Conservation (phyloP, 1,140 invertebrate genomes). For the Apis florea region DNA sequence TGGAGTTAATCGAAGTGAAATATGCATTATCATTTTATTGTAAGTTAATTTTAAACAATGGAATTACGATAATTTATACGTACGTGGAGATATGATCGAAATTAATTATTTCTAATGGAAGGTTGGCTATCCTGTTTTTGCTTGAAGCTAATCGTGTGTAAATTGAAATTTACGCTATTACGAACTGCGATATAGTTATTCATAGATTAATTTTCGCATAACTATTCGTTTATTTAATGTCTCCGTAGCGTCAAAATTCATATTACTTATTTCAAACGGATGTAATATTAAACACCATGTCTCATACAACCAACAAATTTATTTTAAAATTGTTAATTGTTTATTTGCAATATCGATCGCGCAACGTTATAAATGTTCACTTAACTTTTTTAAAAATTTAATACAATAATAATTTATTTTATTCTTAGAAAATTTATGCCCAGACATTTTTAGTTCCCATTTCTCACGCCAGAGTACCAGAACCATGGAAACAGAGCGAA, state of each 20-base stretch:
- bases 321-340: too few species aligned
- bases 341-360: too few species aligned
- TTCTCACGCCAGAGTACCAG: too few species aligned
- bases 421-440: too few species aligned
- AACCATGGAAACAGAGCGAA: too few species aligned
- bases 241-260: background rate
- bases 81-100: background rate
- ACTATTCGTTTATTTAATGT: background rate
- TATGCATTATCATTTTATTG: background rate
- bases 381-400: too few species aligned
- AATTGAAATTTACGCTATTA: background rate
- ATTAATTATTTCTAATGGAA: constrained; percentile 9
- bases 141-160: background rate
- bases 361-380: too few species aligned
- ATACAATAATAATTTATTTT: too few species aligned
- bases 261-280: background rate
- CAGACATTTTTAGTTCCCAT: too few species aligned
- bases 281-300: background rate
- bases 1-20: background rate
- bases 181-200: background rate
- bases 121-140: background rate
- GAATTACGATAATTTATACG: background rate
- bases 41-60: background rate
- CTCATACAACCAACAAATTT: background rate
- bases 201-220: background rate